phyloP scores from a whole-genome alignment of 2,888 invertebrate species.

The Mesorhabditis sp. region DNA sequence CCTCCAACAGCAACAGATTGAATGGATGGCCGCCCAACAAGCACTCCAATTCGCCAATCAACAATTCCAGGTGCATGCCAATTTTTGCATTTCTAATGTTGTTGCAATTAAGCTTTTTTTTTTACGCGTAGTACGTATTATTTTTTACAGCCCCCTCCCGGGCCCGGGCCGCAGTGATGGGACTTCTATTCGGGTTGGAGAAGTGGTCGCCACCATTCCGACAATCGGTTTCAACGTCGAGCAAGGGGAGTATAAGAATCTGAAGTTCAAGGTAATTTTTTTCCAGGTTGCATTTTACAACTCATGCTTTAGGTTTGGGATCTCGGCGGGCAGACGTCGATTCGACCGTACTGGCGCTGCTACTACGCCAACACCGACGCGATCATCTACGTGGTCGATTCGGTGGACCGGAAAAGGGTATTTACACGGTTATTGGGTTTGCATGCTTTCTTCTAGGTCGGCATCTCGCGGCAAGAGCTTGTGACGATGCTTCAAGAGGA shows the following conservation, averaged over 20 bases:
- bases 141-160: too few relatives aligned
- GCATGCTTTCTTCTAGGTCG: slow-evolving; percentile 66
- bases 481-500: slow-evolving; percentile 68
- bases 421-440: neutral
- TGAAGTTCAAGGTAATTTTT: slow-evolving; percentile 78
- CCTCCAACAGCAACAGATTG: too few relatives aligned
- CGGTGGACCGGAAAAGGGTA: slow-evolving; percentile 96
- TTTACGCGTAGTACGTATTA: too few relatives aligned
- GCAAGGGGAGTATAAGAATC: slow-evolving; percentile 96
- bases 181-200: slow-evolving; percentile 40
- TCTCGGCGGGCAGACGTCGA: slow-evolving; percentile 96
- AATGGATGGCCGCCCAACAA: too few relatives aligned
- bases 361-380: slow-evolving; percentile 99
- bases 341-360: slow-evolving; percentile 95
- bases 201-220: slow-evolving; percentile 64
- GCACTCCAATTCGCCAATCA: too few relatives aligned
- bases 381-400: slow-evolving; percentile 93
- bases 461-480: slow-evolving; percentile 83
- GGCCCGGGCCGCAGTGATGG: too few relatives aligned
- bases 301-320: slow-evolving; percentile 75
- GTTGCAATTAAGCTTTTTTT: too few relatives aligned
- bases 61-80: too few relatives aligned
- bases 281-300: neutral
- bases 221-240: slow-evolving; percentile 99
- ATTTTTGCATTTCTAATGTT: too few relatives aligned